These are phyloP conservation scores for Nanorana parkeri DNA, from an alignment of 2,113 vertebrate species.

Conservation along the genomic window DNA sequence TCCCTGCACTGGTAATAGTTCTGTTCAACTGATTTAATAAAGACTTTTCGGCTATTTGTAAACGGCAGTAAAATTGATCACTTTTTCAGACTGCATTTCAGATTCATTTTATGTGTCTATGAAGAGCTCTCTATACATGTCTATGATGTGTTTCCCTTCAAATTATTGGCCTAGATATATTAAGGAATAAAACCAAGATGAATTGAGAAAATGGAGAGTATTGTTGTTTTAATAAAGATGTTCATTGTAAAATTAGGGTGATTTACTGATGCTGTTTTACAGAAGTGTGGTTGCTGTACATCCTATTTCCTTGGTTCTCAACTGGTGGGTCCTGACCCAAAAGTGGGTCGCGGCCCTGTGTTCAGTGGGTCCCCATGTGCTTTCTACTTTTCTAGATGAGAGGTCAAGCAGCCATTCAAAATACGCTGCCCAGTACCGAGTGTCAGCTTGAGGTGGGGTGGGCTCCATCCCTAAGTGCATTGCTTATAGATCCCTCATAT, in stretches of 20 bases:
- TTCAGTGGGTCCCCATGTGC: too few species aligned
- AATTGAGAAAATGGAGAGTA: conserved; percentile 36
- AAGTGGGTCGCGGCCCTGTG: too few species aligned
- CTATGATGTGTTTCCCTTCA: conserved; percentile 45
- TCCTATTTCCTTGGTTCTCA: too few species aligned
- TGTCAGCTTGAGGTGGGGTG: too few species aligned
- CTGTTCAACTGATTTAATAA: conserved; percentile 2
- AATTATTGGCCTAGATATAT: conserved; percentile 45
- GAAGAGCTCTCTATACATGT: conserved; percentile 41
- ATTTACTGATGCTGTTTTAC: conserved; percentile 24
- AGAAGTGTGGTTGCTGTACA: background rate
- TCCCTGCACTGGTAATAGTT: conserved; percentile 21
- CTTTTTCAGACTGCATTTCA: conserved; percentile 38
- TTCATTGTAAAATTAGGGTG: conserved; percentile 44
- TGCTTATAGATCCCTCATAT: too few species aligned
- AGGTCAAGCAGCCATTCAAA: too few species aligned
- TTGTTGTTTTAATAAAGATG: conserved; percentile 41
- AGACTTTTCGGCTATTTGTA: conserved; percentile 34
- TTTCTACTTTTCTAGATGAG: too few species aligned
- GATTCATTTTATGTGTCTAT: conserved; percentile 42
- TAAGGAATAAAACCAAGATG: conserved; percentile 52
- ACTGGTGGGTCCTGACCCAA: too few species aligned
- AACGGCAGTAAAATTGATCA: conserved; percentile 31
- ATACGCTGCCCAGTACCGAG: too few species aligned
- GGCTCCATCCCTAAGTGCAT: too few species aligned